A percentile compares a stretch with the other conserved stretches of the same genome.
These are phyloP conservation scores for Elanus axillaris DNA, from an alignment of 2,113 vertebrate species.

Conservation along the genomic window DNA sequence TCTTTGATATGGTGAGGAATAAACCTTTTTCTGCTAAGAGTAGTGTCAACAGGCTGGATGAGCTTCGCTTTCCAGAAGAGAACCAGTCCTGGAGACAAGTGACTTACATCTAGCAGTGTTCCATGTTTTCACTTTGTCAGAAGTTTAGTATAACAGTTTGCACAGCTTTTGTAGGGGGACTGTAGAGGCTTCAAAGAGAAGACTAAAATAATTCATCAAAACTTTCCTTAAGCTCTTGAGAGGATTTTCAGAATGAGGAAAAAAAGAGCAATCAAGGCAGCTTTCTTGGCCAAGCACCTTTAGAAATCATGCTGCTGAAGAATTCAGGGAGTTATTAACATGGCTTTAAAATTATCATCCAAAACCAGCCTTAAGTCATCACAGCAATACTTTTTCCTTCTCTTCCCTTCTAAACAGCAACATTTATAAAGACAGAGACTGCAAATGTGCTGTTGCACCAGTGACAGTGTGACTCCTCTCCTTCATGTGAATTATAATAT, in stretches of 20 bases:
- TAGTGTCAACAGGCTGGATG: not conserved
- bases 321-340: not conserved
- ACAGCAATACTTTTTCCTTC: not conserved
- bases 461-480: not conserved
- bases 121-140: not conserved
- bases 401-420: not conserved
- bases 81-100: not conserved
- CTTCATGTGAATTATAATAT: not conserved
- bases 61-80: not conserved
- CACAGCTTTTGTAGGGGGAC: not conserved
- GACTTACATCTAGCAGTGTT: not conserved
- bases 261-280: not conserved
- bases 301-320: not conserved
- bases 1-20: not conserved
- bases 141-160: not conserved
- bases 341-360: not conserved
- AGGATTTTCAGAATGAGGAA: not conserved
- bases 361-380: not conserved
- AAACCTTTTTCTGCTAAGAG: not conserved
- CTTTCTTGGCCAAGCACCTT: not conserved
- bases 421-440: not conserved
- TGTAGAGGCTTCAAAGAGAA: not conserved
- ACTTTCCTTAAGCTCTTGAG: not conserved
- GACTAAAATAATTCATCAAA: not conserved
- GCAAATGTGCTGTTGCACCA: not conserved